A percentile compares a stretch with the other conserved stretches of the same genome.
These are phyloP conservation scores for Tenthredo distinguenda DNA, from an alignment of 2,888 invertebrate species.

Conservation along the genomic window DNA sequence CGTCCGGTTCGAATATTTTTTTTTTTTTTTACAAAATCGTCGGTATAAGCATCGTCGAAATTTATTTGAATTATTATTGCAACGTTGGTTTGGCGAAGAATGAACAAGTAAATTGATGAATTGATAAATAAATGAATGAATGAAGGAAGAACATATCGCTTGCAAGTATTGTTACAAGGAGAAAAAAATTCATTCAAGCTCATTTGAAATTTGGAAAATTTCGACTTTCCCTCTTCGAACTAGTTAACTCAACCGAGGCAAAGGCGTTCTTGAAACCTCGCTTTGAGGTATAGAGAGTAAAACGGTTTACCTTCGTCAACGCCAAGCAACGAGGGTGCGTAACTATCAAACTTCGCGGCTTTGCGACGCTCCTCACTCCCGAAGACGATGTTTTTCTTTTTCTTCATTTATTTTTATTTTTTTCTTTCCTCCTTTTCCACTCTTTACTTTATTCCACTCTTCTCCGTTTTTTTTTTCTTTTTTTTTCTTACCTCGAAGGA, in stretches of 20 bases:
- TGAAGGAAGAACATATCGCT: background rate
- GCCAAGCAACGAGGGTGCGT: constrained; percentile 43
- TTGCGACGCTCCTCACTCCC: constrained; percentile 4
- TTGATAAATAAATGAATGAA: background rate
- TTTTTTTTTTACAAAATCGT: background rate
- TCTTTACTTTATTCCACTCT: background rate
- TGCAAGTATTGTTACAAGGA: background rate
- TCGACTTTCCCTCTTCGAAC: background rate
- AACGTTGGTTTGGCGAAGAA: background rate
- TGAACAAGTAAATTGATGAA: background rate
- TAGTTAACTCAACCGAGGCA: background rate
- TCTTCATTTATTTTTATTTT: background rate
- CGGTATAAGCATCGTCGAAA: background rate
- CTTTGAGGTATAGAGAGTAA: constrained; percentile 38
- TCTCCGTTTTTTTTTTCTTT: background rate
- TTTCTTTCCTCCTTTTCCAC: background rate
- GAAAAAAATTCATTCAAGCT: background rate
- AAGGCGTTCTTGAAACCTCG: background rate
- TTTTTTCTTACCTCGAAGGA: background rate
- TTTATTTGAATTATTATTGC: background rate
- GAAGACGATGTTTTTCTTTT: background rate
- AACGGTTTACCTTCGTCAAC: constrained; percentile 50
- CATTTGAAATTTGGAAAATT: constrained; percentile 1
- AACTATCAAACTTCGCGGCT: constrained; percentile 41
- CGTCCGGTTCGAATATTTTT: background rate